Percentiles rank a stretch among this genome's conserved stretches.
These are phyloP conservation scores for Lates calcarifer DNA, from an alignment of 2,113 vertebrate species.

Conservation along the genomic window DNA sequence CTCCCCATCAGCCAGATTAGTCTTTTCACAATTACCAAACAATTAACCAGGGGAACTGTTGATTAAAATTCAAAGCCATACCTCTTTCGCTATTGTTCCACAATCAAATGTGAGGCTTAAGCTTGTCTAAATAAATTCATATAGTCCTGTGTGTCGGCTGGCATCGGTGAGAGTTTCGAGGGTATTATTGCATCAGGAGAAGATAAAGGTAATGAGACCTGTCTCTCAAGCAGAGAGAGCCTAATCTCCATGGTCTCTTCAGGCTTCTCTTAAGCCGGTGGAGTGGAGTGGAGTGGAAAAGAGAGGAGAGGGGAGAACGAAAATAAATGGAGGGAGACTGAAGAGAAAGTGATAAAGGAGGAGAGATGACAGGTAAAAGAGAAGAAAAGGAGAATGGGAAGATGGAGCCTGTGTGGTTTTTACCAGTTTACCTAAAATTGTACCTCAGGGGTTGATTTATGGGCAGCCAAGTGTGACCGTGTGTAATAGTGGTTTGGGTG, in stretches of 20 bases:
- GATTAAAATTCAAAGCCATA: constrained; percentile 26
- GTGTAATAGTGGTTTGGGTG: constrained; percentile 40
- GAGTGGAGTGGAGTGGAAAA: constrained; percentile 44
- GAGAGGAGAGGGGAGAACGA: constrained; percentile 21
- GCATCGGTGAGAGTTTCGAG: constrained; percentile 52
- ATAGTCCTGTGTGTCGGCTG: constrained; percentile 6
- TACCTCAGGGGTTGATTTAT: constrained; percentile 56
- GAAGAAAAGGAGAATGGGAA: constrained; percentile 1
- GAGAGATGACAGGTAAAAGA: constrained; percentile 6
- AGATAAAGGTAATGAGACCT: constrained; percentile 77
- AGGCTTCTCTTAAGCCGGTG: constrained; percentile 57
- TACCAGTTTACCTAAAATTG: constrained; percentile 21
- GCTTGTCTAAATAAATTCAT: constrained; percentile 17
- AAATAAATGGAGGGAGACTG: constrained; percentile 12
- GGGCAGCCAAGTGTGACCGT: constrained; percentile 45
- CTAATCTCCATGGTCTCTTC: constrained; percentile 69
- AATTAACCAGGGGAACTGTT: constrained; percentile 2
- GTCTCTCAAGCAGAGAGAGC: constrained; percentile 61
- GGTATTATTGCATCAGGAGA: constrained; percentile 66
- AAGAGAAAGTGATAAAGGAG: constrained; percentile 18
- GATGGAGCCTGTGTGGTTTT: not conserved
- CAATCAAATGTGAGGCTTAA: constrained; percentile 10
- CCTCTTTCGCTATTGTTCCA: constrained; percentile 9
- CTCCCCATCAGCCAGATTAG: constrained; percentile 17
- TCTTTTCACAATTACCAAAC: constrained; percentile 14